Percentiles rank a stretch among this genome's conserved stretches.
These are phyloP conservation scores for Macrotus californicus DNA, from an alignment of 2,113 vertebrate genomes.

Conservation along the genomic window DNA sequence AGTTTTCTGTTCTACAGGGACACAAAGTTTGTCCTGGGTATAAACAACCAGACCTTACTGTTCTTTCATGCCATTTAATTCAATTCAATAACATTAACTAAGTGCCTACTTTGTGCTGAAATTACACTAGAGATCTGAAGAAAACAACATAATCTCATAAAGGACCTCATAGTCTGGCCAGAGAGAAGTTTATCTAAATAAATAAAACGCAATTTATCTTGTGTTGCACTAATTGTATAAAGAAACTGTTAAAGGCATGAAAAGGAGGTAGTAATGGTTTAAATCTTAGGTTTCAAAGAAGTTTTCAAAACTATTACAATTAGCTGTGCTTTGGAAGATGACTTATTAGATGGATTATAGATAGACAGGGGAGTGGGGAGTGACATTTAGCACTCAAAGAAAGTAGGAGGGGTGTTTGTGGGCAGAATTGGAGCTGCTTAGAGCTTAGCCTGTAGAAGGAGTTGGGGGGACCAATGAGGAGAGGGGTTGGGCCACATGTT, in stretches of 20 bases:
- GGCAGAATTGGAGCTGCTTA: background rate
- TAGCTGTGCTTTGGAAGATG: background rate
- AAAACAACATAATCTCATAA: background rate
- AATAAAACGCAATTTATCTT: background rate
- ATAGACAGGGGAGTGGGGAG: background rate
- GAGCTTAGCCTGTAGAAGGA: background rate
- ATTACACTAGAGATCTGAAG: background rate
- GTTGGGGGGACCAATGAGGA: background rate
- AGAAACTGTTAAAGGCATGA: background rate
- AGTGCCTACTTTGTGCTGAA: background rate
- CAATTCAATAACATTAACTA: background rate
- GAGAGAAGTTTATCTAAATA: background rate
- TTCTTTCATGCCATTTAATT: background rate
- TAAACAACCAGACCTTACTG: background rate
- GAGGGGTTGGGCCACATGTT: fast-evolving
- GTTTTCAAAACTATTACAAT: background rate
- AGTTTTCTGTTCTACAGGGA: background rate
- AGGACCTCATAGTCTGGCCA: background rate
- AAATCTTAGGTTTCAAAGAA: background rate
- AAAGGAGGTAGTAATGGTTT: background rate
- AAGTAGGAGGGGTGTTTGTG: background rate
- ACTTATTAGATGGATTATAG: background rate
- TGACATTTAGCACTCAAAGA: background rate
- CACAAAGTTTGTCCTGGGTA: background rate
- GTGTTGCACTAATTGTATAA: background rate